Base-by-base conservation (phyloP, 2,888 invertebrate genomes). In the Thymelicus acteon region DNA sequence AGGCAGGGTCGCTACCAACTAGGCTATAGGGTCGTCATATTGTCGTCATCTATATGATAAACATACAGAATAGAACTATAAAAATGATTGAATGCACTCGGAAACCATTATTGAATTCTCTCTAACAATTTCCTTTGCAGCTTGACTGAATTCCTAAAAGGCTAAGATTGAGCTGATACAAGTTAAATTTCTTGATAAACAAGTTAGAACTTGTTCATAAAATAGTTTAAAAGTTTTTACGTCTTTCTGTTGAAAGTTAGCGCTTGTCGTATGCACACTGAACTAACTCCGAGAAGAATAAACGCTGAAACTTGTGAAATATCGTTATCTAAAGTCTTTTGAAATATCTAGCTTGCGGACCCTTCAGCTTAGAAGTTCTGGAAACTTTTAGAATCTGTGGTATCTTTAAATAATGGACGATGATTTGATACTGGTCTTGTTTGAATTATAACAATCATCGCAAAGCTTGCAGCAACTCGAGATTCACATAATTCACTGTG, bases 141-240 rank as follows among this genome's bases (percentile, higher is more conserved):
- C 5, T 54, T n/a, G n/a, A 58, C n/a, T 39, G n/a, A 58, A 60
- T 15, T 60, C 15, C 15, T 13, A 57, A 54, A 58, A 47, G 8
- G 75, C 68, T 72, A 75, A 72, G 62, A 49, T 65, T 65, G 60
- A 31, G 48, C 40, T 66, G 69, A 63, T 66, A 70, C 58, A 58
- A 60, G 47, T 67, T 44, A 70, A 63, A 65, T 60, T 66, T 60
- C 60, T 60, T 60, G 24, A 67, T 49, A 67, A 67, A 40, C 67
- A 60, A 48, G 67, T 60, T 52, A 37, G 24, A 47, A 52, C 15
- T 60, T 60, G 67, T 67, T 48, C 67, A 60, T 60, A 60, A 67
- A 67, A 49, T 60, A 49, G 60, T 49, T 67, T 67, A 47, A 49
- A 60, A 67, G 60, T 60, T 67, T n/a, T 48, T 40, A 54, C 57